Evolutionary conservation across 2,888 invertebrate genomes (phyloP), one percentile per base, ranked within the genome.

Genomic region (Magallana nippona): DNA sequence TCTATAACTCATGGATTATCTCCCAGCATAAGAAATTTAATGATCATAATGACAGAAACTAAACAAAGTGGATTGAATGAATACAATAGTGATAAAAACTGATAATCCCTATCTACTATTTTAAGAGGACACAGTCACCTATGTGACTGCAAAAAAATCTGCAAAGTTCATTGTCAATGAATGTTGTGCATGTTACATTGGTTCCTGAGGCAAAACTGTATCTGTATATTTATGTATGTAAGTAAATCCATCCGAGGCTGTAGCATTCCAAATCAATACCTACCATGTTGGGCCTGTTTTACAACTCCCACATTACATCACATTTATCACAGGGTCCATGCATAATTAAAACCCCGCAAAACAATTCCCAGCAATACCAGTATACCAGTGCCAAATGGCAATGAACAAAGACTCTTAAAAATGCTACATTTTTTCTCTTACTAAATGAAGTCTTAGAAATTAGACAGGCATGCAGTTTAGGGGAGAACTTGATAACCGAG

Each of bases 221-320:
- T 60, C 60, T 58, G 58, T n/a, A 17, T n/a, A 17, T 13, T 44
- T 58, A 63, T 63, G 13, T 71, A 22, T 71, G 13, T 71, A 71
- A 71, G 71, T 27, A 71, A 71, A 71, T 22, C 27, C 19, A 71
- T 22, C 27, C 15, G 11, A 11, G 27, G 71, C 71, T 32, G 11
- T 27, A 27, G 22, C 27, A 13, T 22, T 15, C 71, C 32, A 71
- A 71, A 71, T 71, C 71, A 27, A 71, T 71, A 63, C 19, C 27
- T 27, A 27, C 71, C 32, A 71, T 27, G 10, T 27, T 15, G 32
- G 71, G 13, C 71, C 11, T 19, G 22, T 19, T 62, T 10, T 62
- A 62, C 62, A 63, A 19, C 63, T 22, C 27, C 19, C 63, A 22
- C 63, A 27, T 71, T 71, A 71, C 71, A 71, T 71, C 71, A 71